phyloP scores from a whole-genome alignment of 2,797 vertebrate genomes.

The Neostethus bicornis region DNA sequence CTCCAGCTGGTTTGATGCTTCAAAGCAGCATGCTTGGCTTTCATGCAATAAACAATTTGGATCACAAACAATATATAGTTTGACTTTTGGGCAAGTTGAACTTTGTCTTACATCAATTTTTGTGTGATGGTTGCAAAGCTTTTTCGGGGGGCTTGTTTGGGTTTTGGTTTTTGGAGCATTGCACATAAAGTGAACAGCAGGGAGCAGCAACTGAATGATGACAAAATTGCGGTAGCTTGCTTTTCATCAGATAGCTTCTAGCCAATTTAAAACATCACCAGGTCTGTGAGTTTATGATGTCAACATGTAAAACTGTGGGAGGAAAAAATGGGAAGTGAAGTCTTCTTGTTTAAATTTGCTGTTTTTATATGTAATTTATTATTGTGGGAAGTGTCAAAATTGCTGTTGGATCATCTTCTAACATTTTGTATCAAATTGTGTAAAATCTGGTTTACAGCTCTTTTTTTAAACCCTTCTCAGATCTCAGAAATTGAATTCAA shows the following conservation, averaged over 20 bases:
- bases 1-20: neutral
- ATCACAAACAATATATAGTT: constrained; percentile 2
- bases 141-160: constrained; percentile 9
- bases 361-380: too few relatives aligned
- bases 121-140: neutral
- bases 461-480: too few relatives aligned
- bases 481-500: too few relatives aligned
- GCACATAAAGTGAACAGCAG: constrained; percentile 40
- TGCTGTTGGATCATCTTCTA: too few relatives aligned
- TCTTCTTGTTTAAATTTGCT: too few relatives aligned
- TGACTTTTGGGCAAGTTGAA: neutral
- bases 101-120: neutral
- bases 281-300: constrained; percentile 1
- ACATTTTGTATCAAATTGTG: too few relatives aligned
- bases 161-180: constrained; percentile 13
- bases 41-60: neutral
- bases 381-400: too few relatives aligned
- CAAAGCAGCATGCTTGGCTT: neutral
- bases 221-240: constrained; percentile 9
- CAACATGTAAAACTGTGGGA: too few relatives aligned
- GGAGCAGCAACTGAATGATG: constrained; percentile 43
- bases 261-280: constrained; percentile 12
- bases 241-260: constrained; percentile 11
- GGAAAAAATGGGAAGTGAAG: too few relatives aligned
- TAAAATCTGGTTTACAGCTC: too few relatives aligned